Conservation (phyloP, 1,140 invertebrate genomes). For the Rhagoletis pomonella region DNA sequence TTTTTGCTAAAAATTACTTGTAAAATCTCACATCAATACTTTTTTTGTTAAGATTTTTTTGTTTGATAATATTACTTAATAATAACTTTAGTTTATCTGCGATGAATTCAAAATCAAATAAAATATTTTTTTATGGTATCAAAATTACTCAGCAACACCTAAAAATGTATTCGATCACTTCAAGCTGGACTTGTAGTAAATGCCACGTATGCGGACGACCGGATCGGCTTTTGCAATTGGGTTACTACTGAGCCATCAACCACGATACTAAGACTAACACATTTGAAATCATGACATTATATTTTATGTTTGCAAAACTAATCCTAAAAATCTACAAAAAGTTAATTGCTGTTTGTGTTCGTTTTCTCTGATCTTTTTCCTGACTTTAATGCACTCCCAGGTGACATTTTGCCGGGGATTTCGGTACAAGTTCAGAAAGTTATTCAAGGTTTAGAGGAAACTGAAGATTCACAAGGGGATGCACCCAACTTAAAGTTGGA, state of each 20-base stretch:
- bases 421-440: slow-evolving; percentile 75
- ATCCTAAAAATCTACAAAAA: not conserved
- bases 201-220: not conserved
- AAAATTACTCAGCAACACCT: not conserved
- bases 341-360: not conserved
- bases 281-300: slow-evolving; percentile 38
- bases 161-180: slow-evolving; percentile 47
- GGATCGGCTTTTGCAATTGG: slow-evolving; percentile 41
- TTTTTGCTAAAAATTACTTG: no score
- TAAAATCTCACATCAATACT: no score
- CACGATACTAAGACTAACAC: slow-evolving; percentile 47
- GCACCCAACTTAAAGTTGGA: slow-evolving; percentile 73
- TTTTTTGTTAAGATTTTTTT: no score
- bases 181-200: not conserved
- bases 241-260: slow-evolving; percentile 47
- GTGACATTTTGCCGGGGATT: slow-evolving; percentile 73
- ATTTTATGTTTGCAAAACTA: slow-evolving; percentile 25
- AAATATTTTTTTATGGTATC: not conserved
- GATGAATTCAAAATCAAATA: not conserved
- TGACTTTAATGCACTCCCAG: slow-evolving; percentile 55
- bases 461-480: slow-evolving; percentile 73
- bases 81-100: no score
- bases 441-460: slow-evolving; percentile 74
- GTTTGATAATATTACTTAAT: no score
- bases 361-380: slow-evolving; percentile 32